Percentiles rank a stretch among this genome's conserved stretches.
Evolutionary conservation across 2,888 invertebrate species (phyloP).

Genomic region (Lissocephala sabroskyi): DNA sequence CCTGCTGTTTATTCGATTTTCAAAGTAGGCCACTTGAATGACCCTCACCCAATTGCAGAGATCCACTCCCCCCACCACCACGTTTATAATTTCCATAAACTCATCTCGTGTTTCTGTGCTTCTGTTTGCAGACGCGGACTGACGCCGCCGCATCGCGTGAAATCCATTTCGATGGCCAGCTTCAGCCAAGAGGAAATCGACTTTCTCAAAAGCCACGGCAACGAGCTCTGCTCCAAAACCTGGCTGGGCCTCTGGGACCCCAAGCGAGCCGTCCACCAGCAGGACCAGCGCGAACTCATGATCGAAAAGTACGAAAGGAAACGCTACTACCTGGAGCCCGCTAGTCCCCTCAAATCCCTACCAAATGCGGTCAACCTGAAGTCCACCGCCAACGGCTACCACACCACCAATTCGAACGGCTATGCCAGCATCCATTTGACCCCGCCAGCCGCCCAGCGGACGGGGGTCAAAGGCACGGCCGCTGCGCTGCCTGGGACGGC

Average conservation of each 20-base stretch:
- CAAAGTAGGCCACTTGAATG: too few relatives aligned
- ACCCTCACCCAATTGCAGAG: too few relatives aligned
- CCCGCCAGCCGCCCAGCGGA: slow-evolving; percentile 69
- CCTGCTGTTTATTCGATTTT: too few relatives aligned
- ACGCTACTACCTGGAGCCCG: slow-evolving; percentile 74
- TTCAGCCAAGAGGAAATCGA: slow-evolving; percentile 97
- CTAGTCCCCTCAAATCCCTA: slow-evolving; percentile 72
- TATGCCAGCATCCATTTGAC: slow-evolving; percentile 69
- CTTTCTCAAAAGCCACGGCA: slow-evolving; percentile 89
- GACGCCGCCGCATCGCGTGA: slow-evolving; percentile 98
- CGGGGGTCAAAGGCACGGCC: slow-evolving; percentile 62
- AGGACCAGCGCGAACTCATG: slow-evolving; percentile 93
- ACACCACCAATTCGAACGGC: slow-evolving; percentile 36
- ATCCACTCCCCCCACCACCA: too few relatives aligned
- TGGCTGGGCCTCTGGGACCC: slow-evolving; percentile 94
- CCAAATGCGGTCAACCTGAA: slow-evolving; percentile 68
- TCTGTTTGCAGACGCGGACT: slow-evolving; percentile 88
- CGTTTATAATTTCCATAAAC: not conserved
- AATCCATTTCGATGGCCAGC: slow-evolving; percentile 98
- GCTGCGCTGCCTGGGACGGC: slow-evolving; percentile 35
- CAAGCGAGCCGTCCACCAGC: slow-evolving; percentile 85
- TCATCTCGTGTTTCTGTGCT: slow-evolving; percentile 17
- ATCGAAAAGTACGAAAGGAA: slow-evolving; percentile 95
- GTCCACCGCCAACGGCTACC: slow-evolving; percentile 36
- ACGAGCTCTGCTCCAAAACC: slow-evolving; percentile 92